Evolutionary conservation across 2,888 invertebrate genomes (phyloP), one percentile per base, ranked within the genome.

Genomic region (Galeopsomyia nigrocyanea): DNA sequence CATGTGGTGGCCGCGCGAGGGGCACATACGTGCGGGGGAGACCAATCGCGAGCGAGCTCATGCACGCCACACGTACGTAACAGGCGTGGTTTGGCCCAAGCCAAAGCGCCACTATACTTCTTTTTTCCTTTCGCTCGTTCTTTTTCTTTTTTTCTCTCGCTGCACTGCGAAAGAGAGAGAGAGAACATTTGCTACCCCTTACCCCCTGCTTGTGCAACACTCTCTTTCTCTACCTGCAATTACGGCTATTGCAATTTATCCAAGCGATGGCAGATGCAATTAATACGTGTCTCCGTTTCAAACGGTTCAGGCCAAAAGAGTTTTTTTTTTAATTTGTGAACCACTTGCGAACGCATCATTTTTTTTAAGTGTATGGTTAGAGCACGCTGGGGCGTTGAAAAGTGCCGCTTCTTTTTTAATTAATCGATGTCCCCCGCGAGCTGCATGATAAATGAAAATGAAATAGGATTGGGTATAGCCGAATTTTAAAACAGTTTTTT

Each of bases 31-130:
- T 39, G 50, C 75, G 75, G 69, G 70, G 14, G 62, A 82, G 81
- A 84, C 85, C 85, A 85, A 85, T 85, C 85, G 85, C 84, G 84
- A 85, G 84, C 84, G 79, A 80, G 84, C 82, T 82, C 70, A 83
- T 82, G 82, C 82, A 81, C 81, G 81, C 79, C 79, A 49, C 62
- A 66, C 67, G 69, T 76, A 82, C 79, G 80, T 80, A 81, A 81
- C 83, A 82, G 83, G 83, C 83, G 83, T 83, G 83, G 83, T 83
- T 82, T 82, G 77, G 77, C 77, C 7, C 39, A 39, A 39, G 39
- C 39, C 39, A 39, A 26, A 78, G 76, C 77, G 78, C 78, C 79
- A 61, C 75, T 74, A n/a, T n/a, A n/a, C n/a, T n/a, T n/a, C 73
- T 65, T 26, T 26, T 26, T 75, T 71, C 74, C 68, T 57, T 56